Evolutionary conservation across 1,140 invertebrate genomes (phyloP), one percentile per base, ranked within the genome.

Genomic region (Brachionus manjavacas): DNA sequence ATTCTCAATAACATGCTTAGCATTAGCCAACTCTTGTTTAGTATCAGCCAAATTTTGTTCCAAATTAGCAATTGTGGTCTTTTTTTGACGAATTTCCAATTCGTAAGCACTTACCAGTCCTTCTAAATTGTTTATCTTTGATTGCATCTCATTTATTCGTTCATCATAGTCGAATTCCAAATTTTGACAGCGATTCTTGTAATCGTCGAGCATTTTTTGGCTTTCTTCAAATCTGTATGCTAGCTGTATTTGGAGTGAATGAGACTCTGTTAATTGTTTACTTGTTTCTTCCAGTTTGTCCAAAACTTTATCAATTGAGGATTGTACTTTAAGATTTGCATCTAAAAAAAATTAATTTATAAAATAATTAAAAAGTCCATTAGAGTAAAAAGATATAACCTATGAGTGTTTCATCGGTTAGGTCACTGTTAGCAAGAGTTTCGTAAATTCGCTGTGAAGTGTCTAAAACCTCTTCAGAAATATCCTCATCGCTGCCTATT

Each of bases 271-370:
- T 49, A 76, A 28, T 76, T 76, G 41, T 46, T 76, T 76, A 14
- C 23, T 46, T 28, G 72, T 76, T 49, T 76, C 72, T 49, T 76
- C 72, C 3, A 49, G n/a, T 28, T 25, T 49, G 20, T 76, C 49
- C 14, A 76, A 49, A 14, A 76, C 43, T 76, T 76, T 76, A 49
- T 76, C 72, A 16, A 76, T 76, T 76, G 43, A 76, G 14, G 72
- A 20, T 23, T 76, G 72, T 0, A 76, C 25, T 46, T 76, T 76
- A 25, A 76, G 9, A 76, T 49, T 76, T 23, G 43, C 28, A 25
- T 76, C 68, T 72, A 16, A 16, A 72, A 43, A 72, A 28, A 68
- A 35, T 28, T 11, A 68, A 12, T 28, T 41, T 41, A 35, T 41
- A 20, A 72, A 39, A 41, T 41, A 43, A 20, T 72, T 43, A 41